Evolutionary conservation across 53 echinoderm and acorn worm genomes (phyloP), one percentile per base, ranked within the genome.

Genomic region (Glandiceps talaboti): DNA sequence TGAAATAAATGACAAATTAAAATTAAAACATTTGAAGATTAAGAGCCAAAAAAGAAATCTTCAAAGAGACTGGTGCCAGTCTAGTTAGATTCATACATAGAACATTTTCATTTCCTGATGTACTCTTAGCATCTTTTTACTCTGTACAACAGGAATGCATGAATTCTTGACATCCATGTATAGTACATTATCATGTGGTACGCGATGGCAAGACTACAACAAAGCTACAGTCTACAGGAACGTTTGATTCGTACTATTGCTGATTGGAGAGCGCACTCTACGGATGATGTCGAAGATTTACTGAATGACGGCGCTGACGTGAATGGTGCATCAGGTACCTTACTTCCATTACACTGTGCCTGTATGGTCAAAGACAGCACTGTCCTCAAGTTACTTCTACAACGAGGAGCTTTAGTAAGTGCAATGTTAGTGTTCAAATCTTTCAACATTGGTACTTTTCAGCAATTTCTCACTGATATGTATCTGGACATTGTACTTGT

Each of bases 281-380:
- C 91, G 87, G 94, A 94, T 31, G 89, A 86, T 27, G 89, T 94
- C 1, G 91, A 89, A 78, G 83, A 86, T 12, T 32, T 94, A 76
- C 87, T 92, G 30, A 85, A 88, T n/a, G 93, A 93, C 31, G 93
- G 97, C 79, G 97, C 82, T 1, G 93, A 92, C 80, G 84, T 97
- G 26, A 97, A 97, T 76, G 85, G 64, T 29, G 80, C 85, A 26
- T 92, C 92, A 82, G 97, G 93, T 12, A 93, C 93, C 1, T 79
- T 93, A 0, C 85, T 93, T 27, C 97, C 97, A 1, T 87, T 97
- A 14, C 97, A 97, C 81, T 97, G 93, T 93, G 93, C 93, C 32
- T 97, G 97, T 80, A 93, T 91, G 91, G 84, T 85, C 14, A 88
- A 91, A 1, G 89, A 97, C 33, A 79, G 78, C 29, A 83, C 86